A percentile compares a stretch with the other conserved stretches of the same genome.
These are phyloP conservation scores for Ennomos quercinarius DNA, from an alignment of 2,888 invertebrate genomes.

Conservation along the genomic window DNA sequence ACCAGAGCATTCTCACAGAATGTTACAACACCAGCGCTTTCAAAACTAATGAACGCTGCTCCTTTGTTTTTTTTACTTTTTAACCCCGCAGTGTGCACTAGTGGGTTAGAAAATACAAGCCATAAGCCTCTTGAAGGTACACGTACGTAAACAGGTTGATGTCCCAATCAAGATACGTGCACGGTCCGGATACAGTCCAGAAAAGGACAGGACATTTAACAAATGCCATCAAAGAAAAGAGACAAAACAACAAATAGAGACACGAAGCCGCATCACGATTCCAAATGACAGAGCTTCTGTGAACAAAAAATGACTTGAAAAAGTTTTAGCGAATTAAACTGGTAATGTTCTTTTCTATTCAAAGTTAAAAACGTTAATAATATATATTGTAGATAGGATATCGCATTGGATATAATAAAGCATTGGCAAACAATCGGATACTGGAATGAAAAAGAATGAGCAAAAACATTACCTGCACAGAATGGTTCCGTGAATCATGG, in stretches of 20 bases:
- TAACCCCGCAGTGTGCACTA: conserved; percentile 13
- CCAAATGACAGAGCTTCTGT: conserved; percentile 46
- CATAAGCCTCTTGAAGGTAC: conserved; percentile 40
- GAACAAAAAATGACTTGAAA: conserved; percentile 30
- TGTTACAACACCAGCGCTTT: conserved; percentile 34
- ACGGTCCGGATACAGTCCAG: conserved; percentile 46
- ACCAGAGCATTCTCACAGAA: conserved; percentile 39
- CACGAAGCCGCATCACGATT: conserved; percentile 51
- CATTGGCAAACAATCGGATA: conserved; percentile 7
- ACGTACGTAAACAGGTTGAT: conserved; percentile 63
- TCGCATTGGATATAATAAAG: conserved; percentile 7
- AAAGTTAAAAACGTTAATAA: conserved; percentile 8
- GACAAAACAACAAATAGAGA: conserved; percentile 46
- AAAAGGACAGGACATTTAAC: conserved; percentile 48
- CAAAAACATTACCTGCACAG: conserved; percentile 25
- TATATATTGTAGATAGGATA: background rate
- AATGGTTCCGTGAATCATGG: conserved; percentile 31
- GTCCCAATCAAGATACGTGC: conserved; percentile 64
- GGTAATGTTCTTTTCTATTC: conserved; percentile 16
- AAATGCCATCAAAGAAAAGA: conserved; percentile 41
- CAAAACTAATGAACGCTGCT: conserved; percentile 32
- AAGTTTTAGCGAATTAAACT: conserved; percentile 31
- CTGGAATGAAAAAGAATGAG: background rate
- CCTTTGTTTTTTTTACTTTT: conserved; percentile 26
- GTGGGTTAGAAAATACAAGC: conserved; percentile 38